Percentiles rank a stretch among this genome's conserved stretches.
phyloP scores from a whole-genome alignment of 2,113 vertebrate species.

The Chaetodon trifascialis region DNA sequence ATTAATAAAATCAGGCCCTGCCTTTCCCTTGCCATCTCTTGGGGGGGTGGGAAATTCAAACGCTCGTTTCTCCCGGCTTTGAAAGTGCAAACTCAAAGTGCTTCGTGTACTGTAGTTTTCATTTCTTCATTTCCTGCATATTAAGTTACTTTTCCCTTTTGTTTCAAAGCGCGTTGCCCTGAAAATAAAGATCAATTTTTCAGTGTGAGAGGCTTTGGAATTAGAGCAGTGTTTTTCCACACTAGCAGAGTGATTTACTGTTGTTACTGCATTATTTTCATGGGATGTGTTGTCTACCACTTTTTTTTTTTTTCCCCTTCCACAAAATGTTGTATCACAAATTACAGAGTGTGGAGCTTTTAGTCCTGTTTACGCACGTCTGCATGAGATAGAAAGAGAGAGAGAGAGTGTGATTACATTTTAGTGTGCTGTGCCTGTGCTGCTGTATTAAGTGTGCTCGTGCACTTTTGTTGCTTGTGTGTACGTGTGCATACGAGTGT shows the following conservation, averaged over 20 bases:
- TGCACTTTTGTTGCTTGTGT: slow-evolving; percentile 56
- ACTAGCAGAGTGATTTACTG: slow-evolving; percentile 70
- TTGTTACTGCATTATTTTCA: slow-evolving; percentile 73
- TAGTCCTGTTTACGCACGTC: slow-evolving; percentile 59
- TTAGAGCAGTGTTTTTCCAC: slow-evolving; percentile 78
- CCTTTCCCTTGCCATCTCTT: slow-evolving; percentile 81
- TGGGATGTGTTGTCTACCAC: slow-evolving; percentile 40
- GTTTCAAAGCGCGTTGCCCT: slow-evolving; percentile 81
- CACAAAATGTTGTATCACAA: slow-evolving; percentile 63
- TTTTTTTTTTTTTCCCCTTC: background rate
- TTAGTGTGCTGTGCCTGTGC: slow-evolving; percentile 46
- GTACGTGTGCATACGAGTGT: slow-evolving; percentile 49
- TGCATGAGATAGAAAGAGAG: slow-evolving; percentile 30
- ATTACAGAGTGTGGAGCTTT: slow-evolving; percentile 60
- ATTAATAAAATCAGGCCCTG: slow-evolving; percentile 86
- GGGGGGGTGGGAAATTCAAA: slow-evolving; percentile 82
- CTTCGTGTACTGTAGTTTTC: slow-evolving; percentile 81
- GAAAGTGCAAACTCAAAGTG: slow-evolving; percentile 84
- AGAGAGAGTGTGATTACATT: slow-evolving; percentile 52
- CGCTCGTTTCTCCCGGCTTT: slow-evolving; percentile 80
- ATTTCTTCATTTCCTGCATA: slow-evolving; percentile 85
- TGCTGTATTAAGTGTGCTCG: slow-evolving; percentile 48
- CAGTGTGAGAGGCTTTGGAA: slow-evolving; percentile 77
- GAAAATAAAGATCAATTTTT: slow-evolving; percentile 83
- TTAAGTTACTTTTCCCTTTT: slow-evolving; percentile 81